A percentile compares a stretch with the other conserved stretches of the same genome.
Conservation (phyloP, 2,888 invertebrate species). For the Clusia tigrina region DNA sequence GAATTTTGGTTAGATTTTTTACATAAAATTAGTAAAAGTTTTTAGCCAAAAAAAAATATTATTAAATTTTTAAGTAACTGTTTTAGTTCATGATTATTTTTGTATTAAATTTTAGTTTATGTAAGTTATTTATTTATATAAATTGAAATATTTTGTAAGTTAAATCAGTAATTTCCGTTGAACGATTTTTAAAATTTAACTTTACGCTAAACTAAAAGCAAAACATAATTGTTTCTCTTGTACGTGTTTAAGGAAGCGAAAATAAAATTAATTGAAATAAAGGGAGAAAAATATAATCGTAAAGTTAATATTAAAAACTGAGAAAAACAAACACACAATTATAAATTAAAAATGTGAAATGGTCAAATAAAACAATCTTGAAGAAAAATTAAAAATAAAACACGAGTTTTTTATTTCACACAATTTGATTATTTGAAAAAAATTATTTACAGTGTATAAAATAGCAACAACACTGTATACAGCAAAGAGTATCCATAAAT, state of each 20-base stretch:
- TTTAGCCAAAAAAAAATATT: background rate
- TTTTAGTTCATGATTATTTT: background rate
- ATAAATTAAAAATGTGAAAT: background rate
- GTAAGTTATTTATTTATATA: background rate
- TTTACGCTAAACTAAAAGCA: too few species aligned
- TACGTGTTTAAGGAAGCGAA: background rate
- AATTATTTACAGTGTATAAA: too few species aligned
- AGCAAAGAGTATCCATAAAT: too few species aligned
- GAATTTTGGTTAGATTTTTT: slow-evolving; percentile 1
- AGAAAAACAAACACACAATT: background rate
- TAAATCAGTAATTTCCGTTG: too few species aligned
- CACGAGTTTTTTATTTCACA: background rate
- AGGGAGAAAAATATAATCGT: background rate
- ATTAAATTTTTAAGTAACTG: background rate
- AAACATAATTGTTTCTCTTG: slow-evolving; percentile 4
- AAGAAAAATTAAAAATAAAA: background rate
- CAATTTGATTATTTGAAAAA: too few species aligned
- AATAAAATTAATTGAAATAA: background rate
- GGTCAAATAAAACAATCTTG: background rate
- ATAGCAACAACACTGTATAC: too few species aligned
- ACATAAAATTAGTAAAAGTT: background rate
- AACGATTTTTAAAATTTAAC: slow-evolving; percentile 1
- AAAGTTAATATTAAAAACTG: background rate
- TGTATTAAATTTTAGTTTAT: background rate
- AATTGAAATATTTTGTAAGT: too few species aligned